Conservation (phyloP, 2,888 invertebrate species). For the Antitype chi region DNA sequence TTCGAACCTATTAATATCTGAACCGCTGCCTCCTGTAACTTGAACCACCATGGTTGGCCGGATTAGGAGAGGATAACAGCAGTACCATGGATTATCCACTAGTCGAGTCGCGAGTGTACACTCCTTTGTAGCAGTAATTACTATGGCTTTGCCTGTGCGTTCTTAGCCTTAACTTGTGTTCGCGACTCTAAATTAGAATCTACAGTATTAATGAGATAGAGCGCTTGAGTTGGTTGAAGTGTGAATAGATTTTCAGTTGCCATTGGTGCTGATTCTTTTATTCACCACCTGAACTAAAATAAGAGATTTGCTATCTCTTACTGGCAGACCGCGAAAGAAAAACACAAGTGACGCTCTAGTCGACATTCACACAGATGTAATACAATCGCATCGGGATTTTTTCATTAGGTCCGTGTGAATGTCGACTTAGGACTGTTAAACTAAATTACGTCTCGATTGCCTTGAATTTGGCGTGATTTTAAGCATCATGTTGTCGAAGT, state of each 20-base stretch:
- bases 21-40: conserved; percentile 45
- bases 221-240: conserved; percentile 5
- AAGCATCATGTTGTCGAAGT: too few relatives aligned
- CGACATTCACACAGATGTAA: too few relatives aligned
- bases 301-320: too few relatives aligned
- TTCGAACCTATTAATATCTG: conserved; percentile 10
- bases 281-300: too few relatives aligned
- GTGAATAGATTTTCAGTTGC: neutral
- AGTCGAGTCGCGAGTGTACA: conserved; percentile 69
- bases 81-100: conserved; percentile 74
- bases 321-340: too few relatives aligned
- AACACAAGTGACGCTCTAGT: too few relatives aligned
- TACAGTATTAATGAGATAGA: conserved; percentile 47
- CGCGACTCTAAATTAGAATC: conserved; percentile 65
- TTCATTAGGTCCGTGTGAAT: too few relatives aligned
- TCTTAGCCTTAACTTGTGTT: conserved; percentile 63
- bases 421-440: too few relatives aligned
- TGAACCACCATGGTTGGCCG: conserved; percentile 54
- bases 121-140: conserved; percentile 76
- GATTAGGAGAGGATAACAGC: conserved; percentile 76
- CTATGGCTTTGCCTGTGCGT: conserved; percentile 75
- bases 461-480: too few relatives aligned
- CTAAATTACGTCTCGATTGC: too few relatives aligned
- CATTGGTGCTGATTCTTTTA: too few relatives aligned
- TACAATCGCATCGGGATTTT: too few relatives aligned